A percentile compares a stretch with the other conserved stretches of the same genome.
phyloP scores from a whole-genome alignment of 92 coral and sea anemone genomes.

The Porites rus region DNA sequence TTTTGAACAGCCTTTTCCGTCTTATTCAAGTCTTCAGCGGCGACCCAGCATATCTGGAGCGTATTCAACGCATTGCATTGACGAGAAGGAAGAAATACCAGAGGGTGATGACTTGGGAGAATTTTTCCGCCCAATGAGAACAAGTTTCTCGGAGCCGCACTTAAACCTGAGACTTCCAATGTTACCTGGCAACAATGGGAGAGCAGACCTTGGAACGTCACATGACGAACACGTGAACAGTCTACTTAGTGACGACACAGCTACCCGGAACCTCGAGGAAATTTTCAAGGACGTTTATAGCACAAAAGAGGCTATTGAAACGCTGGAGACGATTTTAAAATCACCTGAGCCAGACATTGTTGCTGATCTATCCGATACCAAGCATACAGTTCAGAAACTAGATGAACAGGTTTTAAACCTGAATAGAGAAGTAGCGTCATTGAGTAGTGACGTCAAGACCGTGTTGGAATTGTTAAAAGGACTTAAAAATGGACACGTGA shows the following conservation, averaged over 20 bases:
- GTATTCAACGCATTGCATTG: conserved; percentile 64
- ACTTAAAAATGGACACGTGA: conserved; percentile 15
- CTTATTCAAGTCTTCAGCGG: conserved; percentile 5
- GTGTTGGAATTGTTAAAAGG: conserved; percentile 73
- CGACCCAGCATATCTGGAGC: conserved; percentile 71
- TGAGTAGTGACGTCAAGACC: conserved; percentile 76
- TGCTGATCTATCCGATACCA: conserved; percentile 68
- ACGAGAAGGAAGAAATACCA: conserved; percentile 49
- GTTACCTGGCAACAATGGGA: conserved; percentile 22
- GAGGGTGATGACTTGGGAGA: conserved; percentile 46
- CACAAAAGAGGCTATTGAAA: conserved; percentile 73
- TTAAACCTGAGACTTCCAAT: conserved; percentile 27
- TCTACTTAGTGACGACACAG: conserved; percentile 10
- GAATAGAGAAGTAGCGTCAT: conserved; percentile 76
- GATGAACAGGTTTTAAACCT: conserved; percentile 71
- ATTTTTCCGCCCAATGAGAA: conserved; percentile 59
- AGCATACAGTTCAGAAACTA: conserved; percentile 72
- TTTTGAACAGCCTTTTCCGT: conserved; percentile 5
- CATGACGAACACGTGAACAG: neutral
- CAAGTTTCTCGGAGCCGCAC: conserved; percentile 82
- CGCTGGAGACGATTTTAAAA: conserved; percentile 60
- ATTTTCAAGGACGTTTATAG: conserved; percentile 77
- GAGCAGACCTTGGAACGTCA: neutral
- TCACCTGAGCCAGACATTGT: conserved; percentile 64
- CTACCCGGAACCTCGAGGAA: conserved; percentile 67